Percentiles rank a stretch among this genome's conserved stretches.
Conservation (phyloP, 2,888 invertebrate genomes). For the Epirrhoe alternata region DNA sequence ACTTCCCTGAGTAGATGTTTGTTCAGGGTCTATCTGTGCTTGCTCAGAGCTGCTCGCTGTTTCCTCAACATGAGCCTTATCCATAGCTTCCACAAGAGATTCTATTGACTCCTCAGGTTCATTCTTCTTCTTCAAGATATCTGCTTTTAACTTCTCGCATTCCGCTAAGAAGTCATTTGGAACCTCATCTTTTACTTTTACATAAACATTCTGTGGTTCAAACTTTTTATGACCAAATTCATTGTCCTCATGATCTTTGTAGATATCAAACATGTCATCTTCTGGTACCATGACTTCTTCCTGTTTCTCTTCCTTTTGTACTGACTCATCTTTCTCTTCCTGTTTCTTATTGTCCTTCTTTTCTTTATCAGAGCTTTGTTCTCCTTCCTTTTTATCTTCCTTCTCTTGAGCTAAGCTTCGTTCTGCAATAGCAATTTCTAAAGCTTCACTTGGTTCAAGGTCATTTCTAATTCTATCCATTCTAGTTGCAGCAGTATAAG, state of each 20-base stretch:
- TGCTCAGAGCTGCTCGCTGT: neutral
- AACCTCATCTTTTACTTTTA: slow-evolving; percentile 60
- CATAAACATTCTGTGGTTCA: slow-evolving; percentile 67
- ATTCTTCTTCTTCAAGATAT: slow-evolving; percentile 67
- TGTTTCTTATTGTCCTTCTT: slow-evolving; percentile 1
- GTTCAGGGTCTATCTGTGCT: neutral
- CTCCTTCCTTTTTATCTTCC: neutral
- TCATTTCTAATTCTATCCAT: slow-evolving; percentile 59
- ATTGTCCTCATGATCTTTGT: slow-evolving; percentile 73
- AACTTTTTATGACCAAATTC: slow-evolving; percentile 82
- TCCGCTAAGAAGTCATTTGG: slow-evolving; percentile 70
- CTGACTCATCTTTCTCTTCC: slow-evolving; percentile 7
- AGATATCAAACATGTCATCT: slow-evolving; percentile 80
- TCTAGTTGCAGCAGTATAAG: slow-evolving; percentile 47
- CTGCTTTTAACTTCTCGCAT: slow-evolving; percentile 71
- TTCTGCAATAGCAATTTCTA: slow-evolving; percentile 36
- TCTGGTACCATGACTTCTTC: slow-evolving; percentile 63
- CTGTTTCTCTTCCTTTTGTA: slow-evolving; percentile 41
- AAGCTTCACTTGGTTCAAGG: slow-evolving; percentile 46
- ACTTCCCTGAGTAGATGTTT: slow-evolving; percentile 5
- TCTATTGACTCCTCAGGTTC: slow-evolving; percentile 65
- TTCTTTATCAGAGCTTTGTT: neutral
- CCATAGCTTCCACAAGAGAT: slow-evolving; percentile 69
- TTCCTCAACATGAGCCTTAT: slow-evolving; percentile 64
- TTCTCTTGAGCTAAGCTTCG: neutral